Evolutionary conservation across 2,888 invertebrate species (phyloP), one percentile per base, ranked within the genome.

Genomic region (Lycocerus yunnanus): DNA sequence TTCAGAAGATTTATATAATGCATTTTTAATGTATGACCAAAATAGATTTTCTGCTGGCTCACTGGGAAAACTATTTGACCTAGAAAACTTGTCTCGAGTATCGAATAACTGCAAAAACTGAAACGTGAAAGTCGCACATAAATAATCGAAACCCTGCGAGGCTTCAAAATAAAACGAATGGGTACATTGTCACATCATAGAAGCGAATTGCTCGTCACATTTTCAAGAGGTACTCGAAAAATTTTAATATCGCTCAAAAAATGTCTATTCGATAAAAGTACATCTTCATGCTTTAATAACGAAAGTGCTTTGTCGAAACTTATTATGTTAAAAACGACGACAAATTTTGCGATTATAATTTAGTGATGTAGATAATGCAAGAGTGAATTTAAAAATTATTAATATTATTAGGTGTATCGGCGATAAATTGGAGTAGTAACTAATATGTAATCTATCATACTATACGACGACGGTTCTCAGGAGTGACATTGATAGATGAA

Each of bases 381-480:
- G n/a, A 43, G 43, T 1, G n/a, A 43, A n/a, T 43, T 43, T 43
- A 43, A 43, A 43, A 43, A 43, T n/a, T 43, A 43, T 43, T 43
- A 43, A 43, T 43, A 43, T 43, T 43, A 43, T 43, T 43, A 43
- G 43, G 43, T 43, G 43, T 43, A 43, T 60, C 65, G 63, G 21
- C 63, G 15, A 66, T 66, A 63, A 65, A 66, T 66, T 65, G 59
- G 67, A 67, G 59, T 61, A 43, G 58, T 72, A 67, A 60, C 66
- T 72, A 69, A 69, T 69, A 66, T 66, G 73, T 68, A 73, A 73
- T 73, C 65, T 73, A 73, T 73, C 73, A 73, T 69, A 66, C 27
- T 58, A 61, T 43, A 60, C 18, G 69, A 69, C 59, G 66, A 73
- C 21, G 63, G 66, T 20, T 73, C 66, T 66, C 59, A 73, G 69